These are phyloP conservation scores for Zosterops pallidus DNA, from an alignment of 2,113 vertebrate genomes.

Conservation along the genomic window DNA sequence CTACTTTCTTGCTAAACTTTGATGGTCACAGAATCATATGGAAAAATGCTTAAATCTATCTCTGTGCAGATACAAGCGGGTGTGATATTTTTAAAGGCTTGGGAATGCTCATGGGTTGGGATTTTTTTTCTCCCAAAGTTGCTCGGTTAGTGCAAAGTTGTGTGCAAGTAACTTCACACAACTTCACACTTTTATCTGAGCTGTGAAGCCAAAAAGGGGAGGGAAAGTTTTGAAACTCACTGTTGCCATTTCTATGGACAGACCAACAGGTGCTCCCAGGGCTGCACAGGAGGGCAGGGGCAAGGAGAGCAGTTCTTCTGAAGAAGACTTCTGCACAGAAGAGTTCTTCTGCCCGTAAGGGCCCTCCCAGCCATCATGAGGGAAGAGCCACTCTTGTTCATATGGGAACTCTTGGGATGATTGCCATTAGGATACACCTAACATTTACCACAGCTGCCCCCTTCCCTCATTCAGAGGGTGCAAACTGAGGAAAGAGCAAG, in stretches of 20 bases:
- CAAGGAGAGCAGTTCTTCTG: not conserved
- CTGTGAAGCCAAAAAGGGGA: not conserved
- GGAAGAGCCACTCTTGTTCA: not conserved
- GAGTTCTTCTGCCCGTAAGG: accelerated
- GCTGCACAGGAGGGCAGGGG: not conserved
- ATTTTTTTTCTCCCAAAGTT: not conserved
- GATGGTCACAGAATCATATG: not conserved
- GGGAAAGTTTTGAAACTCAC: not conserved
- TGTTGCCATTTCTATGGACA: accelerated
- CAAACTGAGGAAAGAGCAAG: not conserved
- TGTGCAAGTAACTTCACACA: accelerated
- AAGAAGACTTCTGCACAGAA: too few species aligned
- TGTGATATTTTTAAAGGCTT: not conserved
- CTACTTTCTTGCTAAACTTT: not conserved
- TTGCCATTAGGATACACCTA: not conserved
- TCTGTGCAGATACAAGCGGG: not conserved
- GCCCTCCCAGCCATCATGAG: accelerated
- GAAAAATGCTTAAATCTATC: not conserved
- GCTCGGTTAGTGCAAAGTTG: accelerated
- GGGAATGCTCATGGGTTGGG: accelerated
- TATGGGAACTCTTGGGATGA: too few species aligned
- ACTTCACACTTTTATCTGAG: not conserved
- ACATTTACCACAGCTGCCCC: accelerated
- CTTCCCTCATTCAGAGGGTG: not conserved
- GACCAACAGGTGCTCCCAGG: not conserved